Conservation (phyloP, 1,140 invertebrate genomes). For the Nasonia giraulti region DNA sequence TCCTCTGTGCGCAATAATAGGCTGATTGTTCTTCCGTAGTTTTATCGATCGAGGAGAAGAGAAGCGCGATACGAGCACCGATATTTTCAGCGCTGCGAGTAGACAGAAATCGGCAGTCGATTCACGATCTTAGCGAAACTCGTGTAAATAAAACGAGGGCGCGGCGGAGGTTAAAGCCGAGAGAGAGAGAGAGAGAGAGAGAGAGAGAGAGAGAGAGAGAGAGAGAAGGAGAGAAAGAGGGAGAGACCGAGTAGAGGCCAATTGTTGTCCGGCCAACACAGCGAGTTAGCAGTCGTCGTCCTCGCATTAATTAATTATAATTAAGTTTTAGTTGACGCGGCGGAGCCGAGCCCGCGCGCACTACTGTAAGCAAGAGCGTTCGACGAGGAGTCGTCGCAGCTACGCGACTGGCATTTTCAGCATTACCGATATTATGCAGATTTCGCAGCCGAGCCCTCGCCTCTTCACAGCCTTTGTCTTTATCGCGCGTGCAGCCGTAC, state of each 20-base stretch:
- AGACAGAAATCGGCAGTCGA: slow-evolving; percentile 28
- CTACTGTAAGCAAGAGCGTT: slow-evolving; percentile 60
- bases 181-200: neutral
- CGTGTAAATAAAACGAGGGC: neutral
- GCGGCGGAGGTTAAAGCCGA: neutral
- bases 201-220: neutral
- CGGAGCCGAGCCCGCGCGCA: slow-evolving; percentile 60
- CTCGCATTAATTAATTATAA: slow-evolving; percentile 85
- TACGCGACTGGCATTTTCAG: slow-evolving; percentile 73
- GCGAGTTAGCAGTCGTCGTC: slow-evolving; percentile 69
- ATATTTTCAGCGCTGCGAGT: neutral
- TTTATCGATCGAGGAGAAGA: neutral
- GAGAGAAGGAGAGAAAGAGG: neutral
- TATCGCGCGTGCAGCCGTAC: neutral
- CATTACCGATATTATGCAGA: slow-evolving; percentile 74
- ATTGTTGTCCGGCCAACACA: slow-evolving; percentile 65
- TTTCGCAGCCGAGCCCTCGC: slow-evolving; percentile 53
- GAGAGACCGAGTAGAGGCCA: slow-evolving; percentile 51
- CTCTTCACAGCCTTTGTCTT: slow-evolving; percentile 9
- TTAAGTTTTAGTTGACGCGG: slow-evolving; percentile 85
- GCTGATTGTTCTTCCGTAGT: neutral
- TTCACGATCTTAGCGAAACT: slow-evolving; percentile 4
- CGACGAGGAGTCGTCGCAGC: slow-evolving; percentile 46
- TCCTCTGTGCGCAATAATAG: neutral
- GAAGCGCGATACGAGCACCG: neutral